Base-by-base conservation (phyloP, 92 coral and sea anemone species). In the Meandrina meandrites region DNA sequence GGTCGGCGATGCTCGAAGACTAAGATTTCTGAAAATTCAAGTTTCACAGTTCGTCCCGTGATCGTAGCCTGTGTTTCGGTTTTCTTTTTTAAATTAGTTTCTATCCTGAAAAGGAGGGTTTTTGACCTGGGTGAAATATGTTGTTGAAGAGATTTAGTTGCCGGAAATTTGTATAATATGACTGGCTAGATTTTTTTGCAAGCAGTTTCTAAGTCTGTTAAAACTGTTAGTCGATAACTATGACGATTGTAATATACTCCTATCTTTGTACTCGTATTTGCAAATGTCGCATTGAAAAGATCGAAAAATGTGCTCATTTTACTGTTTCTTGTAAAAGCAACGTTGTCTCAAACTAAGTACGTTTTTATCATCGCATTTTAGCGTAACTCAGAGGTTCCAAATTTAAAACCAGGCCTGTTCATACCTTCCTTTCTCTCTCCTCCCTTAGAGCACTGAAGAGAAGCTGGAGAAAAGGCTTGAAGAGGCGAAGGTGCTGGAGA, bases 401-500 rank as follows among this genome's bases (percentile, higher is more conserved):
- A 24, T 24, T 22, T 24, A 24, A 18, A 22, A 11, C 0, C 9
- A 10, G 68, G n/a, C 24, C 68, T 8, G 68, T 27, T 5, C 10
- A 9, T 16, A 36, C 24, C 18, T 72, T 6, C 42, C 62, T 10
- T 19, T 31, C 50, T 54, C 75, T 45, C 27, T 16, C 87, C 45
- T 60, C 42, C 24, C 71, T 10, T 36, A 70, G 88, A 82, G 80
- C 64, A 70, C 84, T 32, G 87, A 88, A 28, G 95, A 80, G 53
- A 51, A 81, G 18, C 87, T 94, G 40, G 54, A 64, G 22, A 80
- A 82, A 62, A 50, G 88, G 27, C 88, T 94, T 15, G 78, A 75
- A 8, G 90, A 93, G 81, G 98, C 93, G 57, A 87, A 89, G 76
- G 73, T 88, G 19, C 40, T 94, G 40, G 94, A 94, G 86, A 71